Conservation (phyloP, 2,888 invertebrate genomes). For the Trissolcus brochymenae region DNA sequence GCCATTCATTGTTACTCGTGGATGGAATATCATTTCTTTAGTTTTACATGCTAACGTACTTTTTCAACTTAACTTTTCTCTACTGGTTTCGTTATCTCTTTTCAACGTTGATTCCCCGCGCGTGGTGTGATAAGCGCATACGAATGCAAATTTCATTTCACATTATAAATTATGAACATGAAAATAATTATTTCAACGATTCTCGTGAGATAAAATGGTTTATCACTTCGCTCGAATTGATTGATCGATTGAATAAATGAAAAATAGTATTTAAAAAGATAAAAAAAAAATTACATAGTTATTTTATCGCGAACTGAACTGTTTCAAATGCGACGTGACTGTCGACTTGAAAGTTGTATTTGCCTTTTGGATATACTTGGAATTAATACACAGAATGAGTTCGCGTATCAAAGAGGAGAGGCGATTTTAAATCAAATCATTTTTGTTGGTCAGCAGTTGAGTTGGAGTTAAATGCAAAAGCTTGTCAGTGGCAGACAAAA, state of each 20-base stretch:
- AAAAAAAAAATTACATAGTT: too few relatives aligned
- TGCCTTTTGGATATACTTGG: too few relatives aligned
- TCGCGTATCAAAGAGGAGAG: too few relatives aligned
- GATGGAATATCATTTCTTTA: constrained; percentile 43
- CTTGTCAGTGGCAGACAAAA: constrained; percentile 71
- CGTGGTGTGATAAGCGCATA: neutral
- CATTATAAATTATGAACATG: constrained; percentile 15
- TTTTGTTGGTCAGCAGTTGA: too few relatives aligned
- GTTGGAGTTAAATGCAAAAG: constrained; percentile 72
- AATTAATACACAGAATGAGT: too few relatives aligned
- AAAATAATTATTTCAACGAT: constrained; percentile 17
- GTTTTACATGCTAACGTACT: constrained; percentile 8
- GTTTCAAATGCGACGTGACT: too few relatives aligned
- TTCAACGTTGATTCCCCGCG: constrained; percentile 2
- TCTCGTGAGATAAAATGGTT: constrained; percentile 9
- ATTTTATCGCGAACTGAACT: too few relatives aligned
- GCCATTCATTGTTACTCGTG: constrained; percentile 47
- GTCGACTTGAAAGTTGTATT: too few relatives aligned
- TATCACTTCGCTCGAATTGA: constrained; percentile 1
- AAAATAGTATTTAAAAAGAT: too few relatives aligned
- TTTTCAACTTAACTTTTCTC: neutral
- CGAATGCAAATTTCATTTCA: constrained; percentile 17
- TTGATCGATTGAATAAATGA: constrained; percentile 6
- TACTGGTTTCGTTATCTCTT: neutral
- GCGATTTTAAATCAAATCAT: too few relatives aligned